These are phyloP conservation scores for Melanotaenia parkinsoni DNA, from an alignment of 2,797 vertebrate genomes.

Conservation along the genomic window DNA sequence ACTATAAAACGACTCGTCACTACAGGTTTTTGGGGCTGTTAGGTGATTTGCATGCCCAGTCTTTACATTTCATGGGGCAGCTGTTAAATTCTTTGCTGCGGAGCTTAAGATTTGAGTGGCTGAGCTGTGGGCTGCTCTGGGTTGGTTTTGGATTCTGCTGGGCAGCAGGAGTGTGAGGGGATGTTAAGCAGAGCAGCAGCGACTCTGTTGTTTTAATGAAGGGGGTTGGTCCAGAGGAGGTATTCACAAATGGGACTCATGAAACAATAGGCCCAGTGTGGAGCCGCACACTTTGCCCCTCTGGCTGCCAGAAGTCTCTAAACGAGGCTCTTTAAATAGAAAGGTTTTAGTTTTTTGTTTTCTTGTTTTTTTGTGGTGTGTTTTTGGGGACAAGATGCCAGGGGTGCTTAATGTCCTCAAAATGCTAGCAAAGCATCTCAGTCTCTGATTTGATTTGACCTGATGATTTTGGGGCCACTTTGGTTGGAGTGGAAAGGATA, in stretches of 20 bases:
- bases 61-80: neutral
- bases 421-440: slow-evolving; percentile 37
- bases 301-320: slow-evolving; percentile 74
- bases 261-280: slow-evolving; percentile 85
- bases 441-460: slow-evolving; percentile 28
- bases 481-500: slow-evolving; percentile 42
- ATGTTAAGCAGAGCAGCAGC: slow-evolving; percentile 68
- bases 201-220: slow-evolving; percentile 77
- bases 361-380: slow-evolving; percentile 26
- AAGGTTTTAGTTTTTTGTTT: slow-evolving; percentile 60
- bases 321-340: slow-evolving; percentile 80
- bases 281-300: slow-evolving; percentile 74
- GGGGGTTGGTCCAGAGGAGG: slow-evolving; percentile 68
- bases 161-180: slow-evolving; percentile 55
- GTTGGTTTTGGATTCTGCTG: slow-evolving; percentile 57
- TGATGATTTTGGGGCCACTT: slow-evolving; percentile 60
- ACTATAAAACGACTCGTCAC: neutral
- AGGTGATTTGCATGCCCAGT: neutral
- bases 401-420: slow-evolving; percentile 62
- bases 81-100: neutral
- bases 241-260: slow-evolving; percentile 81
- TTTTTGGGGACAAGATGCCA: slow-evolving; percentile 38
- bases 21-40: neutral
- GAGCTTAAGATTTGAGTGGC: slow-evolving; percentile 26
- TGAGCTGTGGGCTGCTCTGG: slow-evolving; percentile 24